Evolutionary conservation across 2,888 invertebrate species (phyloP), one percentile per base, ranked within the genome.

Genomic region (Dilophus febrilis): DNA sequence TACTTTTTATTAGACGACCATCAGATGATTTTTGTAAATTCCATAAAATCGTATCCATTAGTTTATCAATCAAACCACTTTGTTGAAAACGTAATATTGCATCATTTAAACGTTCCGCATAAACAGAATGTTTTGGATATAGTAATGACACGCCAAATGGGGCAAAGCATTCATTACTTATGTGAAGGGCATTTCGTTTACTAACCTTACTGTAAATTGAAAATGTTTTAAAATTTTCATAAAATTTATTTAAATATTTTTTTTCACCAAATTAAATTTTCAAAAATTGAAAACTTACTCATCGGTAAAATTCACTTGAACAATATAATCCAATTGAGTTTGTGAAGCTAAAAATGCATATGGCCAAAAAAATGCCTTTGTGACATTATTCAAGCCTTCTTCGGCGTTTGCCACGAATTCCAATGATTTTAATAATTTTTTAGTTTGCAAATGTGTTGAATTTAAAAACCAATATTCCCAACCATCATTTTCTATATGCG

Each of bases 341-440:
- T 65, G 64, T 0, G 84, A 83, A 10, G 80, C 81, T 2, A 85
- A 59, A 52, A 82, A 83, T 0, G 84, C 79, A 50, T 83, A 81
- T 1, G 78, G 74, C 75, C 79, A 79, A 51, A 82, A 80, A 52
- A 77, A 80, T 4, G 80, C 77, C 47, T 71, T 71, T 0, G 81
- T 80, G 0, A 77, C 77, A 53, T 83, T 82, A 37, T 67, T 69
- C 5, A 86, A 68, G 1, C 84, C 85, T 11, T 74, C 67, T 47
- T 71, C 68, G 2, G 83, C 61, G 37, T 68, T 66, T 0, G 74
- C 66, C 3, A 85, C 75, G 13, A 74, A 66, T 53, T 83, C 80
- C 43, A 81, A 58, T 53, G 74, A 72, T 48, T 67, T 71, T 35
- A 79, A 64, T 8, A 85, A 59, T 49, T 68, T 72, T 22, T 65